A percentile compares a stretch with the other conserved stretches of the same genome.
Evolutionary conservation across 2,113 vertebrate genomes (phyloP).

Genomic region (Manacus vitellinus): DNA sequence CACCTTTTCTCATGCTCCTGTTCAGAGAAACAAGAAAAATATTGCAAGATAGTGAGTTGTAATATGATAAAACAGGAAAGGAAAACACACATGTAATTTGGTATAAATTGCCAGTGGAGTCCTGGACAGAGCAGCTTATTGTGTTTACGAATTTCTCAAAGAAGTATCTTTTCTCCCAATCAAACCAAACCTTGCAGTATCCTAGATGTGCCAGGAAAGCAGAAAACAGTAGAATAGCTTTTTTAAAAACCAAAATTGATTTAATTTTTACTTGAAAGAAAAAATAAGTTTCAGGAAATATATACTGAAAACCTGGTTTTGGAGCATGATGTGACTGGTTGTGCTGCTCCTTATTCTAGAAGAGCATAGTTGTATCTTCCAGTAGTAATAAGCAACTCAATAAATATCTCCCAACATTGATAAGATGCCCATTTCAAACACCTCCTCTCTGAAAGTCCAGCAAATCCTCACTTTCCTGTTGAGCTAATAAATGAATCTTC

Average conservation of each 20-base stretch:
- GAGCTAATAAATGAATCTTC: neutral
- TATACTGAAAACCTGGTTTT: neutral
- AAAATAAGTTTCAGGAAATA: neutral
- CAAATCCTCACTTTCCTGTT: neutral
- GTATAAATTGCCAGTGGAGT: neutral
- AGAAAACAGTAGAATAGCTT: neutral
- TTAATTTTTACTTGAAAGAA: neutral
- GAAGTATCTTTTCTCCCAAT: neutral
- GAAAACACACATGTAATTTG: neutral
- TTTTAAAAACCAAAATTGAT: neutral
- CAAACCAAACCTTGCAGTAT: neutral
- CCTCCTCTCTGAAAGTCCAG: neutral
- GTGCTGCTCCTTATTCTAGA: neutral
- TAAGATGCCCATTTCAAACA: neutral
- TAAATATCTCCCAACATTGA: neutral
- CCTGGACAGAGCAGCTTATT: neutral
- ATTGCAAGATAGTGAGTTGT: neutral
- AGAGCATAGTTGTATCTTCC: neutral
- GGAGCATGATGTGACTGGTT: neutral
- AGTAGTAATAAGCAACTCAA: neutral
- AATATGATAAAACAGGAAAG: neutral
- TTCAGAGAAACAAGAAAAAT: slow-evolving; percentile 40
- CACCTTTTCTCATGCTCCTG: slow-evolving; percentile 99
- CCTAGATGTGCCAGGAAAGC: neutral
- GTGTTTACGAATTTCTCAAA: neutral